These are phyloP conservation scores for Megaceryle alcyon DNA, from an alignment of 2,797 vertebrate species.

Conservation along the genomic window DNA sequence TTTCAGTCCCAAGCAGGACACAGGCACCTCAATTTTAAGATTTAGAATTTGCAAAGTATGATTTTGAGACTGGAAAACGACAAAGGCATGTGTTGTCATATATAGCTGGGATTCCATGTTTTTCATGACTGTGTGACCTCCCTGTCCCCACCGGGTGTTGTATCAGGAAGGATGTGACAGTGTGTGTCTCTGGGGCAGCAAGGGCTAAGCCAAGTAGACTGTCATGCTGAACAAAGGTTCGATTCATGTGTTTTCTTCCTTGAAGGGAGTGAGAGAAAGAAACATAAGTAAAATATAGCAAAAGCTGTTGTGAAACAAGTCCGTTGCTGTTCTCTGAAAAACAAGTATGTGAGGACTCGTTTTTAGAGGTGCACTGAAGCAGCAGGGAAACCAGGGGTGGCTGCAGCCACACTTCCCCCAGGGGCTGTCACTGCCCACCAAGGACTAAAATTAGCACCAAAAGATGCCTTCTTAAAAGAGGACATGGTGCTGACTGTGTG, in stretches of 20 bases:
- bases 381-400: neutral
- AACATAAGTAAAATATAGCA: slow-evolving; percentile 28
- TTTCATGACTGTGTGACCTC: neutral
- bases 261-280: slow-evolving; percentile 48
- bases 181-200: neutral
- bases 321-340: slow-evolving; percentile 44
- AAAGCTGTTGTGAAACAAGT: slow-evolving; percentile 67
- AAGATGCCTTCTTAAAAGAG: slow-evolving; percentile 28
- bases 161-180: fast-evolving
- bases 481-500: neutral
- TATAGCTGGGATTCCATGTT: neutral
- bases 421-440: neutral
- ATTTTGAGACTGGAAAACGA: neutral
- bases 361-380: slow-evolving; percentile 23
- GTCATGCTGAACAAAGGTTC: slow-evolving; percentile 47
- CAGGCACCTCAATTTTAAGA: neutral
- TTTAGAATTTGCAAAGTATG: neutral
- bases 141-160: neutral
- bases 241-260: slow-evolving; percentile 59
- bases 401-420: neutral
- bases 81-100: neutral
- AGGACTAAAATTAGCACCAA: slow-evolving; percentile 31
- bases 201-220: slow-evolving; percentile 50
- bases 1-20: neutral
- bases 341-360: slow-evolving; percentile 44